Base-by-base conservation (phyloP, 64 coral and sea anemone genomes). In the Montipora sp. region DNA sequence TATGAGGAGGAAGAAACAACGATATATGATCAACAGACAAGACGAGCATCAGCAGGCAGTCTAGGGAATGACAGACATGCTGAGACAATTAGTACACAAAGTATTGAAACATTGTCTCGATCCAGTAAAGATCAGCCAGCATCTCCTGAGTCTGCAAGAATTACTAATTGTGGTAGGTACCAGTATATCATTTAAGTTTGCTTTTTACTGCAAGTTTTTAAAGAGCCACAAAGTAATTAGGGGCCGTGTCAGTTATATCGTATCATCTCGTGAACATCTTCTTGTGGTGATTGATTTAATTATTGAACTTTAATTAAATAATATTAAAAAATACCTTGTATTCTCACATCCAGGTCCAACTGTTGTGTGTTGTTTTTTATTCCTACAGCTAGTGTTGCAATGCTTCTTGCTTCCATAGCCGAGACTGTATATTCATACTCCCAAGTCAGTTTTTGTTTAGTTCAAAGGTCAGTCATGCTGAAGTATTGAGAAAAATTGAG, bases 351-450 rank as follows among this genome's bases (percentile, higher is more conserved):
- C 14, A 15, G 60, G 14, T 63, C 60, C 13, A 63, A 63, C 60
- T 63, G 9, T 15, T 12, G 13, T 63, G 53, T 8, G 11, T 57
- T 57, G 9, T 77, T 66, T 12, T 61, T 51, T 78, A 81, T 83
- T 47, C 18, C 77, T 77, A 58, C 74, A 78, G 89, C 89, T 91
- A 87, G 79, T 79, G 14, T 92, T 48, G 92, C 95, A 46, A 91
- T 98, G 71, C 71, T 94, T 53, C 60, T 94, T 14, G 95, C 92
- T 20, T 98, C 95, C 23, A 48, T 90, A 46, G 92, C 95, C 12
- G 95, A 92, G 83, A 92, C 81, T 24, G 27, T 94, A 4, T 98
- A 88, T 70, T 98, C 95, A 51, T 94, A 98, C 83, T 92, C 91
- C 50, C 95, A 98, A 93, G 91, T 93, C 15, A 87, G 59, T 59